These are phyloP conservation scores for Artemia sinica DNA, from an alignment of 2,888 invertebrate genomes.

Conservation along the genomic window DNA sequence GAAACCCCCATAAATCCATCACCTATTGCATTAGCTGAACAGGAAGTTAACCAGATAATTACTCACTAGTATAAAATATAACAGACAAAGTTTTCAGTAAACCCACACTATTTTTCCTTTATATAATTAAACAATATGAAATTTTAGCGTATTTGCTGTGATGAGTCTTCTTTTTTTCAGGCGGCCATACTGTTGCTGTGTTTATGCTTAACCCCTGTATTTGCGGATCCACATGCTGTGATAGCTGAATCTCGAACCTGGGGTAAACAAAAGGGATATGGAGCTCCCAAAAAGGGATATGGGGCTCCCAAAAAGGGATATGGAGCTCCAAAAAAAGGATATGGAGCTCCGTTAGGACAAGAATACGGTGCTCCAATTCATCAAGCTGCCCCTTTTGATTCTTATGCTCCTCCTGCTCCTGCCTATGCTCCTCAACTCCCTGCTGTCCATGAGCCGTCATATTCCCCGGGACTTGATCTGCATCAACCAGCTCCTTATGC, in stretches of 20 bases:
- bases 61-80: too few species aligned
- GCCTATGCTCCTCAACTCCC: not conserved
- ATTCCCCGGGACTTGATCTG: not conserved
- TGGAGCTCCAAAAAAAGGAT: conserved; percentile 23
- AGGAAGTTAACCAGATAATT: too few species aligned
- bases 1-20: too few species aligned
- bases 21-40: too few species aligned
- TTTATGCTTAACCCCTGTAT: not conserved
- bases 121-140: too few species aligned
- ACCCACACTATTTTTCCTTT: too few species aligned
- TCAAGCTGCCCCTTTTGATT: conserved; percentile 1
- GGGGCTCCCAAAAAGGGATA: conserved; percentile 22
- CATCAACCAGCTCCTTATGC: not conserved
- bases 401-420: conserved; percentile 3
- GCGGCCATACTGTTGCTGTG: not conserved
- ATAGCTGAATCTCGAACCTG: conserved; percentile 7
- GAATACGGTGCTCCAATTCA: conserved; percentile 13
- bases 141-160: too few species aligned
- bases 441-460: not conserved
- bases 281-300: conserved; percentile 19
- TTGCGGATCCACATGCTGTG: conserved; percentile 7
- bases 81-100: too few species aligned
- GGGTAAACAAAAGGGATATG: conserved; percentile 16
- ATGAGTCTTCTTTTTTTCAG: not conserved
- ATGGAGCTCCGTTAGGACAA: conserved; percentile 18